These are phyloP conservation scores for Opisthograptis luteolata DNA, from an alignment of 2,888 invertebrate genomes.

Conservation along the genomic window DNA sequence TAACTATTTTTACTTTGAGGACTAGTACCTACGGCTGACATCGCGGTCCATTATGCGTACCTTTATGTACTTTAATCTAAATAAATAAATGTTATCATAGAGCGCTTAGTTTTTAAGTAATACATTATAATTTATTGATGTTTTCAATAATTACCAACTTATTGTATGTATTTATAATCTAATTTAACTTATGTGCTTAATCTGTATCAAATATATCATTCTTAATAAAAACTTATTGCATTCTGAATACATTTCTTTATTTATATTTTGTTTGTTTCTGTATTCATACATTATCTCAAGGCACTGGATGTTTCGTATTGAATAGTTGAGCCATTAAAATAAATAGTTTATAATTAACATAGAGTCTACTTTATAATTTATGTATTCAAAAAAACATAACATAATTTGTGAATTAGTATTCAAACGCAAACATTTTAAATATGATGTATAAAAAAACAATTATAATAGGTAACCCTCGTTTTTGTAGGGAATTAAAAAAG, in stretches of 20 bases:
- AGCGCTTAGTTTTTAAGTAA: slow-evolving; percentile 15
- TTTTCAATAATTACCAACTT: slow-evolving; percentile 1
- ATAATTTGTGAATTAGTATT: no score
- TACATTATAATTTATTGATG: background rate
- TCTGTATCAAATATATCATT: slow-evolving; percentile 60
- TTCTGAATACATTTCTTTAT: slow-evolving; percentile 35
- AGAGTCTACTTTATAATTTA: background rate
- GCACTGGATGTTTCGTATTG: slow-evolving; percentile 35
- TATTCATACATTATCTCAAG: slow-evolving; percentile 37
- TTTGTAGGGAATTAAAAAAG: background rate
- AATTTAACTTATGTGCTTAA: slow-evolving; percentile 10
- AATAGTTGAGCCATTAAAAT: slow-evolving; percentile 18
- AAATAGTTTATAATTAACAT: slow-evolving; percentile 2
- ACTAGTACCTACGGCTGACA: no score
- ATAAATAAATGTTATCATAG: slow-evolving; percentile 23
- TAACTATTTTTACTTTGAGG: no score
- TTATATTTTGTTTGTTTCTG: slow-evolving; percentile 48
- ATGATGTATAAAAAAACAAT: no score
- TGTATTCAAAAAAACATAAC: background rate
- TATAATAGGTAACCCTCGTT: no score
- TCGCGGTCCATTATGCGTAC: no score
- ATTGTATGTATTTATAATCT: slow-evolving; percentile 16
- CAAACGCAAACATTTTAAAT: no score
- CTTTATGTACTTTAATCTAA: slow-evolving; percentile 9
- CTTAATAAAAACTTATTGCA: slow-evolving; percentile 50